Conservation (phyloP, 2,797 vertebrate species). For the Myiothlypis chrysogaster region DNA sequence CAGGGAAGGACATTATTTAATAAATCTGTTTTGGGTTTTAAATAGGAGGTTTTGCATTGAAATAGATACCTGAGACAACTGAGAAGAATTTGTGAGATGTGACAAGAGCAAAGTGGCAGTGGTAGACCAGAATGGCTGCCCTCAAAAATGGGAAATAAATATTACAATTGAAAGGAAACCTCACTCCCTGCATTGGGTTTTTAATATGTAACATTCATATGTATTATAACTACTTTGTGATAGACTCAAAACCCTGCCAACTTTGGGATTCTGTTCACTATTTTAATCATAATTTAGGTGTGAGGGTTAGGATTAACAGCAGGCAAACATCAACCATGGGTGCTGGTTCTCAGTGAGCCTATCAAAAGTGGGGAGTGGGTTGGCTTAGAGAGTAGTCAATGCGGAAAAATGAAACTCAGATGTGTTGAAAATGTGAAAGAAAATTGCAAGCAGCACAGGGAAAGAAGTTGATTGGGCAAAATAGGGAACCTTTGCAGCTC, state of each 20-base stretch:
- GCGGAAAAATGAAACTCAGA: slow-evolving; percentile 42
- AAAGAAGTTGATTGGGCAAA: background rate
- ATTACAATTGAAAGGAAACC: slow-evolving; percentile 42
- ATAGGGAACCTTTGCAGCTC: background rate
- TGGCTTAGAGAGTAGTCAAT: background rate
- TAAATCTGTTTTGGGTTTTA: slow-evolving; percentile 40
- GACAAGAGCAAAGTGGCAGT: background rate
- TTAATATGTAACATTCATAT: background rate
- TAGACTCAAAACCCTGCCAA: background rate
- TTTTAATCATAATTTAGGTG: slow-evolving; percentile 61
- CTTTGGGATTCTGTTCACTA: slow-evolving; percentile 32
- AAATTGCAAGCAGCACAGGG: slow-evolving; percentile 6
- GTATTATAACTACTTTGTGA: slow-evolving; percentile 38
- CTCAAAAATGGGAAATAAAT: slow-evolving; percentile 21
- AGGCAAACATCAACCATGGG: slow-evolving; percentile 35
- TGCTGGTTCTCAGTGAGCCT: background rate
- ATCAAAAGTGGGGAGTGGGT: background rate
- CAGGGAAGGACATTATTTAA: slow-evolving; percentile 16
- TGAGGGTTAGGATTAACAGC: slow-evolving; percentile 53
- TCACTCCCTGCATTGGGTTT: background rate
- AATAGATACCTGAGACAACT: background rate
- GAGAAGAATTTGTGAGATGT: slow-evolving; percentile 1
- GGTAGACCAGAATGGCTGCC: slow-evolving; percentile 30
- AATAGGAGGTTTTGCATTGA: slow-evolving; percentile 14
- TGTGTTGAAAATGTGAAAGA: background rate